These are phyloP conservation scores for Isurus oxyrinchus DNA, from an alignment of 2,113 vertebrate genomes.

Conservation along the genomic window DNA sequence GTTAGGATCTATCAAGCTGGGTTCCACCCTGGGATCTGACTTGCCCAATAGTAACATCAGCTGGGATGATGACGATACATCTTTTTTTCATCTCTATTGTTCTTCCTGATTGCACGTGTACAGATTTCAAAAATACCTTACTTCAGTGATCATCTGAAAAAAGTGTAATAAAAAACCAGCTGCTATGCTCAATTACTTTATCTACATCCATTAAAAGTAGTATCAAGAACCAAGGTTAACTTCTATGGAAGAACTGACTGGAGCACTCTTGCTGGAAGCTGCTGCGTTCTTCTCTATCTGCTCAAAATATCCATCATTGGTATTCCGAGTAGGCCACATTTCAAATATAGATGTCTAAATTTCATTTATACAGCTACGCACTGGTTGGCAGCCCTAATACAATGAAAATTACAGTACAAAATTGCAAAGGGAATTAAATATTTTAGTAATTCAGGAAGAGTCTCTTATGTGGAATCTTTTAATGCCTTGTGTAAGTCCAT, in stretches of 20 bases:
- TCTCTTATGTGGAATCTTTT: too few species aligned
- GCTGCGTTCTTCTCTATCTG: neutral
- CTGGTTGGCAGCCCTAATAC: neutral
- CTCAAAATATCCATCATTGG: neutral
- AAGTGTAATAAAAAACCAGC: neutral
- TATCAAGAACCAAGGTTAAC: neutral
- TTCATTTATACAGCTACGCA: neutral
- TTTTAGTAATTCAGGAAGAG: neutral
- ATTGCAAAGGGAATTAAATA: neutral
- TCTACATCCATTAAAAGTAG: neutral
- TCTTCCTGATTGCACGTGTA: too few species aligned
- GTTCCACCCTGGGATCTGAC: too few species aligned
- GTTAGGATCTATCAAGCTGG: too few species aligned
- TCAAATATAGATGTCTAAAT: neutral
- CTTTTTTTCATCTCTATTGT: too few species aligned
- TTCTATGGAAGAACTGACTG: neutral
- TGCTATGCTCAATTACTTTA: neutral
- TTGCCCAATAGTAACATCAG: too few species aligned
- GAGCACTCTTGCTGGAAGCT: neutral
- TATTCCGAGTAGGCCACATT: neutral
- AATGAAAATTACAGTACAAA: neutral
- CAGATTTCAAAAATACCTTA: neutral
- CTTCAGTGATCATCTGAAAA: neutral
- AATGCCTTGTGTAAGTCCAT: neutral
- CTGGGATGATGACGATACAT: too few species aligned